Base-by-base conservation (phyloP, 2,888 invertebrate species). In the Apodemia hepburni region DNA sequence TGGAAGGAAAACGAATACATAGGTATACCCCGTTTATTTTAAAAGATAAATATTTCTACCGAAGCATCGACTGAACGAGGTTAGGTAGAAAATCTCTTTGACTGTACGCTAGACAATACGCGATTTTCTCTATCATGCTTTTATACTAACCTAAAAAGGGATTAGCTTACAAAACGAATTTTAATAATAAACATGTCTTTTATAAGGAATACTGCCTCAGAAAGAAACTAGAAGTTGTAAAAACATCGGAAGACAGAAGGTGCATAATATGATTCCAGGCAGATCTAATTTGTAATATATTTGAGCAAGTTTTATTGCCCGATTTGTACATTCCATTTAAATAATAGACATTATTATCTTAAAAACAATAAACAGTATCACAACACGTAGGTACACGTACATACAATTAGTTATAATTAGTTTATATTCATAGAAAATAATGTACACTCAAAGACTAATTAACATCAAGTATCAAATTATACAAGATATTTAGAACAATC, bases 181-280 rank as follows among this genome's bases (percentile, higher is more conserved):
- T 77, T 76, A 79, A 79, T 77, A 80, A 79, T 77, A 77, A 82
- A 84, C 80, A 87, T 91, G 90, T 91, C 90, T 91, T 90, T 91
- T 91, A 75, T 70, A 80, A 87, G 86, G 85, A 89, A 88, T 88
- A 86, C 81, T 84, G 86, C 82, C 85, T 82, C 84, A 82, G 84
- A 84, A 84, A 78, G 80, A 77, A 76, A 76, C 78, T 74, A 76
- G 66, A 67, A 65, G 68, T 71, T 71, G 71, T 73, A 78, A 77
- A 42, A 70, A 71, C 74, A 76, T 81, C 81, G 87, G 88, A 88
- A 87, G 88, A 89, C 88, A 73, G 80, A 74, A 80, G 77, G 78
- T 71, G 73, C 81, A 79, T 81, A 77, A 76, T 78, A 72, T 65
- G 70, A 69, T 27, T 54, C 12, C 65, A 71, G 69, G 67, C 75